phyloP scores from a whole-genome alignment of 2,888 invertebrate species.

The Sympetrum striolatum region DNA sequence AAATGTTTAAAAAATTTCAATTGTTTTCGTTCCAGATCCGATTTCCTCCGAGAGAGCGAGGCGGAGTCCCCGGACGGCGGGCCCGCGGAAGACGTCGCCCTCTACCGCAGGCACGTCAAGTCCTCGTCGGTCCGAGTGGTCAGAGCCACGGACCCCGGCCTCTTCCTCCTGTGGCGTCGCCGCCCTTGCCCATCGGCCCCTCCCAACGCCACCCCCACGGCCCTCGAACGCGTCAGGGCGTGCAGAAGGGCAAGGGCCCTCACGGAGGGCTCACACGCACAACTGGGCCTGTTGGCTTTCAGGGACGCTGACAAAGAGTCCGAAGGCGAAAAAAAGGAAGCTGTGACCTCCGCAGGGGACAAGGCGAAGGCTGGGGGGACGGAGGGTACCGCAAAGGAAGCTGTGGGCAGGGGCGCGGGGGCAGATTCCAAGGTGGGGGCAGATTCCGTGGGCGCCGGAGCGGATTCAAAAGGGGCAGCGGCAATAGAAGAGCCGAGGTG shows the following conservation, averaged over 20 bases:
- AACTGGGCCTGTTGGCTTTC: conserved; percentile 75
- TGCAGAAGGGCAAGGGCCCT: conserved; percentile 77
- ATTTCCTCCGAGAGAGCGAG: conserved; percentile 74
- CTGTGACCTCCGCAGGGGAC: not conserved
- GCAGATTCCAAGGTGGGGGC: not conserved
- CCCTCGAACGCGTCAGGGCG: conserved; percentile 58
- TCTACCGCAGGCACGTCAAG: conserved; percentile 78
- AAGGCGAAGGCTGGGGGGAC: not conserved
- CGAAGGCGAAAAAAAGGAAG: not conserved
- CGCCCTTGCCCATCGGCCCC: conserved; percentile 17
- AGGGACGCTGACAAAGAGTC: conserved; percentile 68
- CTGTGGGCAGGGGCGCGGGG: not conserved
- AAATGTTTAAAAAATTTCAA: too few species aligned
- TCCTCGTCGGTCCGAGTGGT: conserved; percentile 73
- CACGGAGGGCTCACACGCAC: conserved; percentile 80
- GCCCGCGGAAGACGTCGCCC: conserved; percentile 77
- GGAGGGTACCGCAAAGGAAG: not conserved
- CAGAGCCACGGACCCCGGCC: conserved; percentile 78
- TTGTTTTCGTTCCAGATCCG: conserved; percentile 64
- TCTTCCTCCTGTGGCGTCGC: conserved; percentile 80
- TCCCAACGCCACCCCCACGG: conserved; percentile 14
- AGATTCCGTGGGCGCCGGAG: not conserved
- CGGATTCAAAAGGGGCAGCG: not conserved
- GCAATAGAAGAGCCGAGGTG: conserved; percentile 14
- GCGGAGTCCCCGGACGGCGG: conserved; percentile 76